Evolutionary conservation across 2,888 invertebrate genomes (phyloP).

Genomic region (Ennomos quercinarius): DNA sequence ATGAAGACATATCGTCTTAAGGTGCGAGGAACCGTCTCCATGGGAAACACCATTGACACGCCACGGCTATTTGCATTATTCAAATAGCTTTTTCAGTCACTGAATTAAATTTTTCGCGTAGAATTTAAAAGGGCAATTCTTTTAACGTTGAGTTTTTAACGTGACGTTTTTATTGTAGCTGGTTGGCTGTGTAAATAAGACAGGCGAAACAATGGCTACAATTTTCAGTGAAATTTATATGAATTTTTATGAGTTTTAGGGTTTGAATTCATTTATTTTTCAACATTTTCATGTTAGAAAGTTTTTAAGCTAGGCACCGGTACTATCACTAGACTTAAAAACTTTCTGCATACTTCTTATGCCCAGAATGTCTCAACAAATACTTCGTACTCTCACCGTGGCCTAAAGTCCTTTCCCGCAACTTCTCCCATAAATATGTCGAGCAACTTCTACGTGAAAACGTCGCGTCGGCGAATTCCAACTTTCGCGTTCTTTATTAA

Average conservation of each 20-base stretch:
- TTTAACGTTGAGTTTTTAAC: neutral
- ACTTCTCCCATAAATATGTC: constrained; percentile 36
- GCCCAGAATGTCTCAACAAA: constrained; percentile 24
- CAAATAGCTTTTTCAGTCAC: constrained; percentile 17
- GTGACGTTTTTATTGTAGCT: neutral
- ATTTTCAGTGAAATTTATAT: no score
- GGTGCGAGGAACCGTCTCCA: constrained; percentile 36
- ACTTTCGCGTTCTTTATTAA: constrained; percentile 7
- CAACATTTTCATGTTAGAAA: no score
- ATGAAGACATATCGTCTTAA: constrained; percentile 46
- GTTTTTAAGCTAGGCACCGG: no score
- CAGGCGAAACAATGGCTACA: neutral
- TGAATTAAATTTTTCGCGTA: constrained; percentile 2
- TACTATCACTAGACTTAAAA: neutral
- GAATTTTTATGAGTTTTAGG: no score
- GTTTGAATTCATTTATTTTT: no score
- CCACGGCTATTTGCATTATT: constrained; percentile 27
- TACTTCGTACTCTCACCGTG: constrained; percentile 25
- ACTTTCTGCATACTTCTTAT: constrained; percentile 1
- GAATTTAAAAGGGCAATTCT: constrained; percentile 6
- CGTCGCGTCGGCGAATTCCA: constrained; percentile 10
- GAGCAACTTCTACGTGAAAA: constrained; percentile 20
- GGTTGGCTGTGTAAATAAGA: neutral
- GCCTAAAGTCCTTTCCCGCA: constrained; percentile 17
- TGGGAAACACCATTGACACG: constrained; percentile 24